Evolutionary conservation across 2,797 vertebrate genomes (phyloP), one percentile per base, ranked within the genome.

Genomic region (Melanotaenia parkinsoni): DNA sequence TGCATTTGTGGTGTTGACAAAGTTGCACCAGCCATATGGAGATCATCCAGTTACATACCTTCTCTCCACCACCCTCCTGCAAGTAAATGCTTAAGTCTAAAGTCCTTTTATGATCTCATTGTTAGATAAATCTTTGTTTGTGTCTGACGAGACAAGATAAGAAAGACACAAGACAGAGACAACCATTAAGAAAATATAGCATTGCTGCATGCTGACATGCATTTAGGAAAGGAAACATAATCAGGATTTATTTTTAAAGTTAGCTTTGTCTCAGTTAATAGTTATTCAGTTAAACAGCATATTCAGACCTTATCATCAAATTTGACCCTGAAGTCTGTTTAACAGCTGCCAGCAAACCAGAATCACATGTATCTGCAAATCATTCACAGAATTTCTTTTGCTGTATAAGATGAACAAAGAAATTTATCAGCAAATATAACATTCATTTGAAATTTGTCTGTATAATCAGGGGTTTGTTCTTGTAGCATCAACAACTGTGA

Each of bases 81-180:
- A 63, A 16, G 18, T 40, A 43, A 58, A 61, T 1, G 5, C 54
- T 76, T 5, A 38, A 71, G 90, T 89, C 76, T 88, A 91, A 86
- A 68, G 89, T 91, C 83, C 85, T 57, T 84, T 88, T 86, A 88
- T 40, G 38, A 77, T 66, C 57, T 45, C 50, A 30, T n/a, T 66
- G 67, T 28, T 3, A 82, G 64, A 81, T 79, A 83, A 84, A 81
- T 38, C 5, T 62, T 2, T 77, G 65, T n/a, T 20, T 47, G 4
- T 43, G 59, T 73, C 60, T 67, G 59, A 64, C 58, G 24, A 76
- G 28, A 10, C 5, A 20, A 77, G 77, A 78, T 80, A 81, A 72
- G 74, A 30, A 30, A 30, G 28, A 77, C 16, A 71, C 58, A 35
- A 16, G 10, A 26, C 58, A 62, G 45, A 66, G 11, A 26, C 47